Evolutionary conservation across 2,797 vertebrate genomes (phyloP).

Genomic region (Anableps anableps): DNA sequence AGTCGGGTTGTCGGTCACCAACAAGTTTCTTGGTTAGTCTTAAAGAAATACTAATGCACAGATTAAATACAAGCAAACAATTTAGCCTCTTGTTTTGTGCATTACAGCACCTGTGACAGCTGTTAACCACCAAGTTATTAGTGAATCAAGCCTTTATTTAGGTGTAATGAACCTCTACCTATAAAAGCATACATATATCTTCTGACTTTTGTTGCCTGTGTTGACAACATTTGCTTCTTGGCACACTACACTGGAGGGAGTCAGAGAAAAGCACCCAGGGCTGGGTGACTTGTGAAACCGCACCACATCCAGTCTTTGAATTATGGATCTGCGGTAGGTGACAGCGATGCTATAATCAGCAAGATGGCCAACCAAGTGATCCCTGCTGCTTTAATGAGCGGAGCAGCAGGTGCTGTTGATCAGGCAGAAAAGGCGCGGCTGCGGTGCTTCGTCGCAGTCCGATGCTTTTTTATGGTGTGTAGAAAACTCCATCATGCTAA

Average conservation of each 20-base stretch:
- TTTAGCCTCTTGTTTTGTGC: constrained; percentile 3
- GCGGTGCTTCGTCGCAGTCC: constrained; percentile 36
- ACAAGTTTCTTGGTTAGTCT: not conserved
- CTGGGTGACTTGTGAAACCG: constrained; percentile 50
- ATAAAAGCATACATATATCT: constrained; percentile 41
- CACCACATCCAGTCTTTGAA: constrained; percentile 70
- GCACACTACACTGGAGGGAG: constrained; percentile 44
- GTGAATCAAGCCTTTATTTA: constrained; percentile 26
- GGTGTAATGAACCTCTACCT: constrained; percentile 41
- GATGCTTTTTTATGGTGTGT: constrained; percentile 52
- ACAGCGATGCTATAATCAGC: constrained; percentile 62
- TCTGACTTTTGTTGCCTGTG: constrained; percentile 59
- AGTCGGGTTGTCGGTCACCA: not conserved
- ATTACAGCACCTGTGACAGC: not conserved
- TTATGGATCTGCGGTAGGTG: constrained; percentile 69
- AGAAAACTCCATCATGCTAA: constrained; percentile 75
- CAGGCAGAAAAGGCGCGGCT: constrained; percentile 36
- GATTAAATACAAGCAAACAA: constrained; percentile 5
- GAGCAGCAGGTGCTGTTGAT: constrained; percentile 55
- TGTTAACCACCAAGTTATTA: constrained; percentile 17
- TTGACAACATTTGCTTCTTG: constrained; percentile 58
- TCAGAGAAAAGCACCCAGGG: constrained; percentile 39
- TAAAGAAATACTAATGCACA: constrained; percentile 3
- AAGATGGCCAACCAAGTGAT: constrained; percentile 61
- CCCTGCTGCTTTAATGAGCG: constrained; percentile 55